These are phyloP conservation scores for Drosophila yooni DNA, from an alignment of 2,888 invertebrate genomes.

Conservation along the genomic window DNA sequence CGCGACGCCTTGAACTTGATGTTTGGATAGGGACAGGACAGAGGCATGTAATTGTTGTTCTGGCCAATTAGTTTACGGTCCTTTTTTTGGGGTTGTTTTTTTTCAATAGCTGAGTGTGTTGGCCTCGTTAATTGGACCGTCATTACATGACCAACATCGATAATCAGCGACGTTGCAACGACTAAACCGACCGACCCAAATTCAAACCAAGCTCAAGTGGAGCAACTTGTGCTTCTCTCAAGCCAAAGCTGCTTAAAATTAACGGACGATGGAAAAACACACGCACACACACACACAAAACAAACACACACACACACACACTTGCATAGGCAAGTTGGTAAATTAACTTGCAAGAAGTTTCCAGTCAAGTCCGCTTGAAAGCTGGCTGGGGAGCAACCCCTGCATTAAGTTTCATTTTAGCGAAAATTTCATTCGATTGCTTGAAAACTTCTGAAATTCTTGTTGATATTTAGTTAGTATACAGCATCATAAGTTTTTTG, in stretches of 20 bases:
- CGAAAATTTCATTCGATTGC: neutral
- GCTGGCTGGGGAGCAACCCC: too few relatives aligned
- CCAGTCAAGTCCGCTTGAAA: neutral
- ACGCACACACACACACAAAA: neutral
- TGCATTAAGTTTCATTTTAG: neutral
- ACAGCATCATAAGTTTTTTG: neutral
- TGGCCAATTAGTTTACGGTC: conserved; percentile 21
- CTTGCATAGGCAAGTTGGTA: conserved; percentile 3
- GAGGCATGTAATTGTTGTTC: conserved; percentile 28
- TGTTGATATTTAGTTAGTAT: neutral
- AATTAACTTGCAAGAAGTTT: conserved; percentile 4
- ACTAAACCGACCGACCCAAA: conserved; percentile 51
- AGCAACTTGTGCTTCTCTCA: conserved; percentile 18
- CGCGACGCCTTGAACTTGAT: conserved; percentile 64
- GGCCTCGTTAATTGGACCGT: conserved; percentile 47
- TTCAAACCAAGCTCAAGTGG: conserved; percentile 12
- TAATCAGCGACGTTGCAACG: conserved; percentile 32
- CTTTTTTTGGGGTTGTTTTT: conserved; percentile 23
- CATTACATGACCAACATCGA: conserved; percentile 40
- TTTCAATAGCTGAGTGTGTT: conserved; percentile 1
- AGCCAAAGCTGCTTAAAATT: conserved; percentile 44
- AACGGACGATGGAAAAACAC: neutral
- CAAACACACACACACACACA: neutral
- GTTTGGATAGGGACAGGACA: conserved; percentile 12
- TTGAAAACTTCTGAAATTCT: neutral